Base-by-base conservation (phyloP, 1,140 invertebrate genomes). In the Rhynchophorus ferrugineus region DNA sequence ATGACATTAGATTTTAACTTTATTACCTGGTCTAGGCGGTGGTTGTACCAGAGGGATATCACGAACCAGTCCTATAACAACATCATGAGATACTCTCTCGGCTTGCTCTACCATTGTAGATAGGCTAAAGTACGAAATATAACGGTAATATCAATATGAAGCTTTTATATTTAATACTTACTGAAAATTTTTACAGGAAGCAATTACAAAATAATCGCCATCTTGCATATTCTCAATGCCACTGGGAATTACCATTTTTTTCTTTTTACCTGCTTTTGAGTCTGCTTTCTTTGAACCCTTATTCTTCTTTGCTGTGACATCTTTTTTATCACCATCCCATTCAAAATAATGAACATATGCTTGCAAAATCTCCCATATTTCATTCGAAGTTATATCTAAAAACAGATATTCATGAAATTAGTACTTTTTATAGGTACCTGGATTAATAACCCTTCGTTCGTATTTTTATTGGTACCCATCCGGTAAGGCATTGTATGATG, bases 1-100 rank as follows among this genome's bases (percentile, higher is more conserved):
- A 3, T 37, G 14, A 9, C 13, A 16, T 9, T 5, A 33, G 6
- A 6, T 33, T 6, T 33, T 39, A 16, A 39, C 6, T 41, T 2
- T 41, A 14, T 19, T 44, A 65, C 63, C 62, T 50, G 57, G 56
- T 51, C 48, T 45, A 9, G 48, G 53, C 11, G 59, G 60, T 3
- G 67, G 66, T 44, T 69, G 56, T 11, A 56, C 59, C 14, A 71
- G 49, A 1, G 71, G 68, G 35, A 68, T 49, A 44, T 66, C 62
- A 29, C 69, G 65, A 3, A 61, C 59, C 46, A 65, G 58, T 13
- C 60, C 56, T 1, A 72, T 29, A n/a, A 68, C 53, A 22, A 71
- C 45, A 11, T 58, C 37, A n/a, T 46, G 5, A 13, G 18, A 6
- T 19, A 14, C 37, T 19, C 5, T n/a, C n/a, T n/a, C n/a, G n/a